Conservation (phyloP, 2,113 vertebrate genomes). For the Kryptolebias marmoratus region DNA sequence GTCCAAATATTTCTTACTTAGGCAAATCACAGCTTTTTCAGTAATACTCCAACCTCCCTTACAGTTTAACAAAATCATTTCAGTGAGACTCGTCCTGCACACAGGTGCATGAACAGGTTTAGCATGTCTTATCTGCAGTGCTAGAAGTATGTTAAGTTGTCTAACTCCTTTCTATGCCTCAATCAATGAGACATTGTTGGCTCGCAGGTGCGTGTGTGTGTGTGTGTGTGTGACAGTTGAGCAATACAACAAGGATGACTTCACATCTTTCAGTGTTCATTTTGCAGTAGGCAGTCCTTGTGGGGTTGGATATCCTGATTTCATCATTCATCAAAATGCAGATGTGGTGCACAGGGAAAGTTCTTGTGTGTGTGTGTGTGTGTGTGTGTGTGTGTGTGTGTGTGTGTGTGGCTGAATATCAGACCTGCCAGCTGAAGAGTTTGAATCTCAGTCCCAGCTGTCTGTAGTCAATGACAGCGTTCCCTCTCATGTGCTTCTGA, state of each 20-base stretch:
- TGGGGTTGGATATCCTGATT: too few relatives aligned
- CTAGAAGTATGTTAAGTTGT: conserved; percentile 42
- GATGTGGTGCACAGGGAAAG: too few relatives aligned
- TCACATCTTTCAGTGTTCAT: too few relatives aligned
- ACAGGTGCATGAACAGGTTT: conserved; percentile 32
- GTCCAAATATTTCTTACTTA: too few relatives aligned
- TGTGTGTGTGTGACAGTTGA: conserved; percentile 7
- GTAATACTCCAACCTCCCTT: too few relatives aligned
- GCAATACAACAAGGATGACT: too few relatives aligned
- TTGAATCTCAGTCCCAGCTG: conserved; percentile 89
- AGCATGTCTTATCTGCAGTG: neutral
- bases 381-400: neutral
- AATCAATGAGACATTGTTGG: neutral
- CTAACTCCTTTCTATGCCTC: conserved; percentile 29
- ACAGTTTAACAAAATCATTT: neutral
- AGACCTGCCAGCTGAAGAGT: conserved; percentile 90
- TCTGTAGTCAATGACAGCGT: conserved; percentile 87
- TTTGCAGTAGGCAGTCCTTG: too few relatives aligned
- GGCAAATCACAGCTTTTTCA: too few relatives aligned
- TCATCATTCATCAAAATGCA: too few relatives aligned
- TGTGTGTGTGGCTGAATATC: neutral
- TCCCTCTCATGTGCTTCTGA: conserved; percentile 84
- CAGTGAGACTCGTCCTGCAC: neutral
- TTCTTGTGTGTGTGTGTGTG: conserved; percentile 37
- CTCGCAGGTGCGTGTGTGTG: conserved; percentile 42